phyloP scores from a whole-genome alignment of 2,888 invertebrate species.

The Nomada goodeniana region DNA sequence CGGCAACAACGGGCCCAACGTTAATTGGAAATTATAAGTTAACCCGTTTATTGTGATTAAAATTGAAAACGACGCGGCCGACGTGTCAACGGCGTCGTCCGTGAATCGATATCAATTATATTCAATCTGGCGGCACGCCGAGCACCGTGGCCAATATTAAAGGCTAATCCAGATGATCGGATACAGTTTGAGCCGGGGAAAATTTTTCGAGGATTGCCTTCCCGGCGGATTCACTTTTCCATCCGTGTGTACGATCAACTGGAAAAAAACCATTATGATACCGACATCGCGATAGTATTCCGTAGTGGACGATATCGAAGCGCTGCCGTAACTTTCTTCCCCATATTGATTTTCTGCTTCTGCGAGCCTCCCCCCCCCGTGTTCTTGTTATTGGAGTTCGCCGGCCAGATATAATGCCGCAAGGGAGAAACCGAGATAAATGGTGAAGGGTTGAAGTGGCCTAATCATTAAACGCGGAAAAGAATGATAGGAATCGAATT shows the following conservation, averaged over 20 bases:
- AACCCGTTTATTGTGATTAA: constrained; percentile 40
- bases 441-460: no score
- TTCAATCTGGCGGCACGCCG: constrained; percentile 62
- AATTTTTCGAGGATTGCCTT: constrained; percentile 56
- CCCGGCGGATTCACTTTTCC: constrained; percentile 38
- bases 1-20: neutral
- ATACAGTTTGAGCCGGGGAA: constrained; percentile 43
- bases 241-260: constrained; percentile 42
- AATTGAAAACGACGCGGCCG: constrained; percentile 40
- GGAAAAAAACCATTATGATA: constrained; percentile 44
- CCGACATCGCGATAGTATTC: constrained; percentile 7
- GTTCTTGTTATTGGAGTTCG: neutral
- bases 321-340: neutral
- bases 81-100: constrained; percentile 25
- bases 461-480: no score
- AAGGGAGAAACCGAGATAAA: no score
- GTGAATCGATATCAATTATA: constrained; percentile 63
- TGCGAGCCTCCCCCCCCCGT: neutral
- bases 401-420: no score
- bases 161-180: constrained; percentile 68
- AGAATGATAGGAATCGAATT: no score
- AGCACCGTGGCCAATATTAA: constrained; percentile 59
- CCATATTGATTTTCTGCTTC: neutral
- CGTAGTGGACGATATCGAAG: constrained; percentile 8
- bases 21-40: constrained; percentile 35